Base-by-base conservation (phyloP, 2,888 invertebrate species). In the Drosophila trichaetosa region DNA sequence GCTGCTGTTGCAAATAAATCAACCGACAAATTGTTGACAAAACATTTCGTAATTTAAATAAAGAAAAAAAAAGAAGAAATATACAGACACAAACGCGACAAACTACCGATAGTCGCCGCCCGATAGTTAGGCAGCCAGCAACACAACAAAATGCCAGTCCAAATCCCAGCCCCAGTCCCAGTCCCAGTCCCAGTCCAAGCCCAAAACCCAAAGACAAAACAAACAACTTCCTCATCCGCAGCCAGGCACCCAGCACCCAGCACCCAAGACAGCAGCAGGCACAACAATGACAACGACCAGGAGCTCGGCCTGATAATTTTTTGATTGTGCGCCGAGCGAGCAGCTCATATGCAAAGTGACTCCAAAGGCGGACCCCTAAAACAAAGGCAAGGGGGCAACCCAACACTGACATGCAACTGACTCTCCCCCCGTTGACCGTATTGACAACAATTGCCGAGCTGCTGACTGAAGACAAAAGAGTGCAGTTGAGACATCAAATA, bases 11-110 rank as follows among this genome's bases (percentile, higher is more conserved):
- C 57, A 69, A 74, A 89, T 87, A 87, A 87, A 85, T 87, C 87
- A 89, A 74, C 73, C 71, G 88, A 87, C 90, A 89, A 87, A 88
- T 89, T 87, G 87, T 89, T 88, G 90, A 89, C 87, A 87, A 87
- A 87, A 79, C 90, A 87, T 87, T 87, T 87, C 78, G 83, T 88
- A 89, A 87, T 89, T 87, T 86, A 82, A 89, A 88, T 89, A 86
- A 87, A 63, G 29, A 8, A 16, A 27, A 49, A 27, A 63, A 27
- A 27, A 53, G 3, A 18, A 48, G 8, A 33, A 6, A 48, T 33
- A 42, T 10, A 16, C 29, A 58, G 16, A 36, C 33, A 38, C 38
- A 57, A 57, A 70, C 59, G 61, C 74, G 71, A 78, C 80, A 76
- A 82, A 75, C 82, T 79, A 70, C 79, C 89, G 79, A 86, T 86